Evolutionary conservation across 2,888 invertebrate species (phyloP).

Genomic region (Desoria tigrina): DNA sequence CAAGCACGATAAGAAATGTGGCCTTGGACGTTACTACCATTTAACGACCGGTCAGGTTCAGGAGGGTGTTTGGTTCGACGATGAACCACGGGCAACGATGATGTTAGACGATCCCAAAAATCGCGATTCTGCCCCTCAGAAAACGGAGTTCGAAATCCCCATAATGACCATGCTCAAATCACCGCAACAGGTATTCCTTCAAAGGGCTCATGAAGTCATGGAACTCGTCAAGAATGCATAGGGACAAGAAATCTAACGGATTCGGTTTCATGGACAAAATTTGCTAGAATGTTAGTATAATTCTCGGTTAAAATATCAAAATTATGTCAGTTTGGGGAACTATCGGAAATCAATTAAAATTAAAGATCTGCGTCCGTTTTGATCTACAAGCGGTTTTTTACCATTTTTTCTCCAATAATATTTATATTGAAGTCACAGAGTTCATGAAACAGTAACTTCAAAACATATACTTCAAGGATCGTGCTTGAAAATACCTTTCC

Average conservation of each 20-base stretch:
- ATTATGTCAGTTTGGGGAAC: too few relatives aligned
- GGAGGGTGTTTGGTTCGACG: slow-evolving; percentile 66
- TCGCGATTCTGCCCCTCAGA: slow-evolving; percentile 26
- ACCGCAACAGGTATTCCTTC: slow-evolving; percentile 37
- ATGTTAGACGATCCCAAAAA: slow-evolving; percentile 41
- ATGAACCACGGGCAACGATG: slow-evolving; percentile 53
- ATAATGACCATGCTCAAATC: slow-evolving; percentile 36
- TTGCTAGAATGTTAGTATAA: too few relatives aligned
- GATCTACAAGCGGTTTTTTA: too few relatives aligned
- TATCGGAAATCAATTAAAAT: too few relatives aligned
- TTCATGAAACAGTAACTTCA: too few relatives aligned
- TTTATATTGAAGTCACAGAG: too few relatives aligned
- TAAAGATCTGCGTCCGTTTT: too few relatives aligned
- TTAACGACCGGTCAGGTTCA: slow-evolving; percentile 67
- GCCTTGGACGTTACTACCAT: slow-evolving; percentile 67
- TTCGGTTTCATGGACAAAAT: neutral
- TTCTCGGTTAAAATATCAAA: too few relatives aligned
- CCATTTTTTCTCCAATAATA: too few relatives aligned
- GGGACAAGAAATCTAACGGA: neutral
- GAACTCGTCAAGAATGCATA: slow-evolving; percentile 6
- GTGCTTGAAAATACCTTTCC: too few relatives aligned
- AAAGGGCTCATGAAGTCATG: slow-evolving; percentile 44
- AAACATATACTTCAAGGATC: too few relatives aligned
- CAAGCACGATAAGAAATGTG: slow-evolving; percentile 55
- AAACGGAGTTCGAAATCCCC: slow-evolving; percentile 44